Evolutionary conservation across 1,140 invertebrate species (phyloP).

Genomic region (Trachymyrmex septentrionalis): DNA sequence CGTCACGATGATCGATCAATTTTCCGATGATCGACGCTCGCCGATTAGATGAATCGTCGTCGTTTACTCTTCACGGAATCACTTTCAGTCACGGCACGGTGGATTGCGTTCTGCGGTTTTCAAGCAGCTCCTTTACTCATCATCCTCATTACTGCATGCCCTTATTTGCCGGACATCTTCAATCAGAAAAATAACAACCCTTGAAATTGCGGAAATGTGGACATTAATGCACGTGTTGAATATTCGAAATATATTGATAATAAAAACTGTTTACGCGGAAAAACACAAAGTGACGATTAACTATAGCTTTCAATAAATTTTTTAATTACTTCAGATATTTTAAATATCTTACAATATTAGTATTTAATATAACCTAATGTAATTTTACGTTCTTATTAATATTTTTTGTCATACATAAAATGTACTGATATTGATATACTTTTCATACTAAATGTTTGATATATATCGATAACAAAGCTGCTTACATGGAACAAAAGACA

Average conservation of each 20-base stretch:
- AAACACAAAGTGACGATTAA: not conserved
- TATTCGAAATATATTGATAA: not conserved
- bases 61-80: constrained; percentile 23
- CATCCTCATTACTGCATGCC: constrained; percentile 34
- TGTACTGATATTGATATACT: no score
- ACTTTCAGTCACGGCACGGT: constrained; percentile 25
- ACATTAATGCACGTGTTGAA: not conserved
- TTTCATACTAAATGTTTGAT: no score
- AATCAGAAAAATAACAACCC: constrained; percentile 1
- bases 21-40: constrained; percentile 7
- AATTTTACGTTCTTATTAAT: not conserved
- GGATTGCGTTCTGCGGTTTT: not conserved
- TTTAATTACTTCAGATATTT: not conserved
- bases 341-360: not conserved
- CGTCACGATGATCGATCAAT: constrained; percentile 49
- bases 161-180: constrained; percentile 39
- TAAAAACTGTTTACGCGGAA: not conserved
- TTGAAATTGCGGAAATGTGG: not conserved
- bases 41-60: constrained; percentile 15
- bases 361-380: not conserved
- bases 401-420: no score
- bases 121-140: constrained; percentile 32
- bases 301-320: not conserved
- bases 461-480: no score
- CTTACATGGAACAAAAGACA: no score